Percentiles rank a stretch among this genome's conserved stretches.
phyloP scores from a whole-genome alignment of 2,797 vertebrate species.

The Enteromius unitaeniatus region DNA sequence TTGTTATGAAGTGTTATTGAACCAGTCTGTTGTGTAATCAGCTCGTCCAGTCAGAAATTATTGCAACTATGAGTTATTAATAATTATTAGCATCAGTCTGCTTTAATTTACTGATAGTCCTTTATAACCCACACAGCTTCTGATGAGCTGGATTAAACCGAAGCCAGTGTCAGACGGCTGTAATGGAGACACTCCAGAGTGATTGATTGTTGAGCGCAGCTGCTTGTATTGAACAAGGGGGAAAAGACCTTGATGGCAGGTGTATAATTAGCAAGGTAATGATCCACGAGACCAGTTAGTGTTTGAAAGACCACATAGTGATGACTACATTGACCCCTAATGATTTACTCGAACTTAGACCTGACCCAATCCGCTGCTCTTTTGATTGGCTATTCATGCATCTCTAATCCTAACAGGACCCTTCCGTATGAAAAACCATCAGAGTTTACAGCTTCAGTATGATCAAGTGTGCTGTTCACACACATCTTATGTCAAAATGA shows the following conservation, averaged over 20 bases:
- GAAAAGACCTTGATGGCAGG: conserved; percentile 49
- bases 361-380: conserved; percentile 45
- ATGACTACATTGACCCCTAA: conserved; percentile 49
- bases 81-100: neutral
- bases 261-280: conserved; percentile 50
- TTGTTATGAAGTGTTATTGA: neutral
- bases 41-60: neutral
- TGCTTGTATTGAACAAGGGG: conserved; percentile 32
- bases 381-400: conserved; percentile 27
- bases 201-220: conserved; percentile 36
- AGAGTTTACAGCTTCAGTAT: neutral
- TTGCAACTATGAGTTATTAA: neutral
- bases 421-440: neutral
- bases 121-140: conserved; percentile 7
- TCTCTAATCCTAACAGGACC: conserved; percentile 3
- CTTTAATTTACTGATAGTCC: neutral
- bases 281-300: conserved; percentile 41
- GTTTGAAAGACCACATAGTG: conserved; percentile 43
- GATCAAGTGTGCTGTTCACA: neutral
- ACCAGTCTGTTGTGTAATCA: neutral
- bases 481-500: neutral
- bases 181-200: conserved; percentile 29
- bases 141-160: conserved; percentile 18
- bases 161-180: conserved; percentile 49
- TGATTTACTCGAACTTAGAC: conserved; percentile 54